Conservation (phyloP, 2,797 vertebrate genomes). For the Sphenopsis melanotis region DNA sequence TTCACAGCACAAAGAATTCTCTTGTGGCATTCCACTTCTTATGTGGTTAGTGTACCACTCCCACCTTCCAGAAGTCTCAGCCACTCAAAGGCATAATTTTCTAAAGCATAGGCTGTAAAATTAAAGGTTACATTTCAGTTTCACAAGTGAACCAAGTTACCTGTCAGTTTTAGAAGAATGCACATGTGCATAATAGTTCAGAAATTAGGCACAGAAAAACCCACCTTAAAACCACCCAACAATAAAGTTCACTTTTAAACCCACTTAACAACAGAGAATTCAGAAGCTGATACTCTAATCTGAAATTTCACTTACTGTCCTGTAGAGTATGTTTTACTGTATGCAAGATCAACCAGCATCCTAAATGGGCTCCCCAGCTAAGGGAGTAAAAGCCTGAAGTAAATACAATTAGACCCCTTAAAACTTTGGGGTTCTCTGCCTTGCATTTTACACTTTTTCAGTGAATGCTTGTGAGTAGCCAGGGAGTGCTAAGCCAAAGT, state of each 20-base stretch:
- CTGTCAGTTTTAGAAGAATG: constrained; percentile 31
- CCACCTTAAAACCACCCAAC: background rate
- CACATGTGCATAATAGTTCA: background rate
- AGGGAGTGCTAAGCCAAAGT: background rate
- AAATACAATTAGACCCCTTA: background rate
- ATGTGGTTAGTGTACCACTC: constrained; percentile 48
- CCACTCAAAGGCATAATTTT: constrained; percentile 53
- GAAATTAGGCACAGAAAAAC: background rate
- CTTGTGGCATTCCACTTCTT: constrained; percentile 43
- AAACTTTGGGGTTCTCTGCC: constrained; percentile 13
- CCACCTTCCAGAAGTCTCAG: constrained; percentile 46
- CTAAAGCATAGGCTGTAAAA: constrained; percentile 51
- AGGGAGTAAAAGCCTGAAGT: background rate
- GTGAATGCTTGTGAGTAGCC: background rate
- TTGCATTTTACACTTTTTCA: background rate
- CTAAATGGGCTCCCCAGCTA: background rate
- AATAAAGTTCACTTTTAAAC: background rate
- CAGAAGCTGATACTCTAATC: background rate
- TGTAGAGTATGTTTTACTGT: background rate
- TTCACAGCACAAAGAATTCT: constrained; percentile 38
- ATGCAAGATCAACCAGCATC: background rate
- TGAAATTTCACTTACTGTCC: background rate
- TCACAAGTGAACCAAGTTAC: constrained; percentile 8
- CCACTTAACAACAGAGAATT: background rate
- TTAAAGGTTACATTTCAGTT: constrained; percentile 50